Percentiles rank a stretch among this genome's conserved stretches.
phyloP scores from a whole-genome alignment of 2,888 invertebrate species.

The Ennomos quercinarius region DNA sequence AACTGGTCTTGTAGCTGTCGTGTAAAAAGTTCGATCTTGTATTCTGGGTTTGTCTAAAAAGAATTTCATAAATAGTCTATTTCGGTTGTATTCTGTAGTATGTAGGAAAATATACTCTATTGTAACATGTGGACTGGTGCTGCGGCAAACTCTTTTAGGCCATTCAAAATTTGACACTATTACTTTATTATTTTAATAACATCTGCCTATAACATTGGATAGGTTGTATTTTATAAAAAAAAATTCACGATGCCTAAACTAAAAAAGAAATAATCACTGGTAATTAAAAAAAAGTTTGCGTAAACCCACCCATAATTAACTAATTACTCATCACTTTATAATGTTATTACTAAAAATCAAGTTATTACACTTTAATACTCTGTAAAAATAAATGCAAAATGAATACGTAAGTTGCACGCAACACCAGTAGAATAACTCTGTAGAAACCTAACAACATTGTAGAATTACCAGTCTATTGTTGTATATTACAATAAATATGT shows the following conservation, averaged over 20 bases:
- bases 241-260: no score
- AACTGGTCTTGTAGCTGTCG: conserved; percentile 48
- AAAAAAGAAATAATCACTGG: no score
- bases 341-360: conserved; percentile 6
- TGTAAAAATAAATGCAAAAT: conserved; percentile 30
- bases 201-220: no score
- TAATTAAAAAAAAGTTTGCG: no score
- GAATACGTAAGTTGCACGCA: conserved; percentile 50
- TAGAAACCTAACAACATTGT: conserved; percentile 84
- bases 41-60: conserved; percentile 84
- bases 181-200: no score
- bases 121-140: conserved; percentile 71
- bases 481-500: conserved; percentile 84
- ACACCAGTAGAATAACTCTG: conserved; percentile 72
- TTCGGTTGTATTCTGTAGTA: conserved; percentile 70
- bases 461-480: conserved; percentile 84
- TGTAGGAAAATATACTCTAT: conserved; percentile 84
- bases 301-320: no score
- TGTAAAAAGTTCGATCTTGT: conserved; percentile 86
- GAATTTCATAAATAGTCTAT: conserved; percentile 80
- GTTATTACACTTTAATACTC: conserved; percentile 20
- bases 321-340: neutral
- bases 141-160: conserved; percentile 45
- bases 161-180: conserved; percentile 4
- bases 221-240: no score